Evolutionary conservation across 2,113 vertebrate species (phyloP).

Genomic region (Nyctibius bracteatus): DNA sequence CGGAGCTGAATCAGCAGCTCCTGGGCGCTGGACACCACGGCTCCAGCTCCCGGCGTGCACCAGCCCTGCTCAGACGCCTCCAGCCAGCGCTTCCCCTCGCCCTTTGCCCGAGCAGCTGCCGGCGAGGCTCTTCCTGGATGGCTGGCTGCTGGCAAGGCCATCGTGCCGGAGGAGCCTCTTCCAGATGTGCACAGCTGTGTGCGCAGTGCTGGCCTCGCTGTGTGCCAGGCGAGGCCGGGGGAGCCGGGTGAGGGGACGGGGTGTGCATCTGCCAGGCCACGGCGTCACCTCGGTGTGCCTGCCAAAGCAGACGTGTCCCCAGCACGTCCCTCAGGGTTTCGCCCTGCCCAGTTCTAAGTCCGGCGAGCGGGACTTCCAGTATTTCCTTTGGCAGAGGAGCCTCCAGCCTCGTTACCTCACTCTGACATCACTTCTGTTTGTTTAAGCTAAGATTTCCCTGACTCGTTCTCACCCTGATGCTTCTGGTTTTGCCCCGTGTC

Average conservation of each 20-base stretch:
- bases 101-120: neutral
- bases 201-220: rapidly evolving
- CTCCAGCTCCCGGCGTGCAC: rapidly evolving
- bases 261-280: neutral
- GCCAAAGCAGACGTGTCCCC: neutral
- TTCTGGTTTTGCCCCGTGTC: neutral
- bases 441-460: slow-evolving; percentile 32
- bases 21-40: rapidly evolving
- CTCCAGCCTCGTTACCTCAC: slow-evolving; percentile 1
- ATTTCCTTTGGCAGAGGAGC: slow-evolving; percentile 50
- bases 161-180: neutral
- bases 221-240: neutral
- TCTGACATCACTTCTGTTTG: neutral
- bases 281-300: neutral
- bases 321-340: neutral
- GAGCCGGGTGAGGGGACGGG: rapidly evolving
- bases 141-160: neutral
- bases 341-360: neutral
- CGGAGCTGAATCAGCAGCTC: neutral
- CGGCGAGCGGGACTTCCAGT: neutral
- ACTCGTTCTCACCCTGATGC: slow-evolving; percentile 21
- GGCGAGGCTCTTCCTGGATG: neutral
- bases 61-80: neutral
- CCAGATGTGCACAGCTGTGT: slow-evolving; percentile 30
- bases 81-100: neutral